Evolutionary conservation across 2,113 vertebrate species (phyloP).

Genomic region (Labeo catla): DNA sequence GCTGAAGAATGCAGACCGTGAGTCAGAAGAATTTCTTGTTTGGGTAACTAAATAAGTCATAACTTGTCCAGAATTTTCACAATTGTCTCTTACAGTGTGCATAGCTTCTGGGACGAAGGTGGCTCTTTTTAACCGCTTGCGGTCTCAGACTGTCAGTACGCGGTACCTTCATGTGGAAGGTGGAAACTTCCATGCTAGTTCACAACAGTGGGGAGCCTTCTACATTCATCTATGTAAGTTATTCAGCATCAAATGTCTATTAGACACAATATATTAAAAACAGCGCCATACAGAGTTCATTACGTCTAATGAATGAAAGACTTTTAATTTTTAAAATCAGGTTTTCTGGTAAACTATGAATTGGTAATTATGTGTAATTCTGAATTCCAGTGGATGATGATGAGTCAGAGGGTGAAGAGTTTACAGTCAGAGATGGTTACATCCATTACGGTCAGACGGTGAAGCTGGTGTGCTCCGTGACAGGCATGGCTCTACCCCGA

Average conservation of each 20-base stretch:
- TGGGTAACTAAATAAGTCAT: not conserved
- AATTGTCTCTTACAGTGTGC: constrained; percentile 82
- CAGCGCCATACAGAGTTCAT: not conserved
- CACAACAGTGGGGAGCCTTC: constrained; percentile 97
- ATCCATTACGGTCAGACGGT: constrained; percentile 97
- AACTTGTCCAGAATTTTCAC: not conserved
- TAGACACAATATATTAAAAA: not conserved
- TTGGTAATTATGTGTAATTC: not conserved
- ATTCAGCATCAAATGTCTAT: not conserved
- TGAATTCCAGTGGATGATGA: constrained; percentile 89
- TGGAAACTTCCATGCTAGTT: constrained; percentile 98
- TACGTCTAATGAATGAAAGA: not conserved
- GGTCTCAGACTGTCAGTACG: constrained; percentile 97
- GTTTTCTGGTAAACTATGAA: not conserved
- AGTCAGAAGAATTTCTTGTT: constrained; percentile 65
- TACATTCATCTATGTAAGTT: constrained; percentile 95
- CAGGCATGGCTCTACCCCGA: constrained; percentile 96
- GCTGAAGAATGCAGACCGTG: constrained; percentile 95
- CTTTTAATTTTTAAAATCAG: not conserved
- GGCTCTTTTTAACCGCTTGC: constrained; percentile 95
- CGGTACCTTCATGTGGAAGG: constrained; percentile 97
- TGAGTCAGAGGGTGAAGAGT: constrained; percentile 97
- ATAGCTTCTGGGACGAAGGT: constrained; percentile 98
- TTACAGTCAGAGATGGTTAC: constrained; percentile 95
- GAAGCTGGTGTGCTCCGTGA: constrained; percentile 95